Evolutionary conservation across 2,888 invertebrate genomes (phyloP).

Genomic region (Anagyrus pseudococci): DNA sequence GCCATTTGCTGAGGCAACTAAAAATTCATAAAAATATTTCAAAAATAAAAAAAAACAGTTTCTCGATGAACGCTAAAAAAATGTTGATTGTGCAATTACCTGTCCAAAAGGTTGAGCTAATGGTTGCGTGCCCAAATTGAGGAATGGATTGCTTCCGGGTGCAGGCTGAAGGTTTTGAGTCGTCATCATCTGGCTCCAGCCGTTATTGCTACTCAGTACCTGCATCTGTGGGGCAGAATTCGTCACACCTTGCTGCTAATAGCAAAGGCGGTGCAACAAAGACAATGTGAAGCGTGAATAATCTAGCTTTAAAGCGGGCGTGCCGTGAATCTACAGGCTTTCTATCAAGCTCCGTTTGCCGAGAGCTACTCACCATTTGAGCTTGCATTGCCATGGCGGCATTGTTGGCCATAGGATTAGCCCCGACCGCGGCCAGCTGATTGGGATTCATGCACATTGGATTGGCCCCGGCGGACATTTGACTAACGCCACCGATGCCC

Average conservation of each 20-base stretch:
- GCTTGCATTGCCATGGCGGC: slow-evolving; percentile 49
- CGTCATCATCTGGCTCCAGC: slow-evolving; percentile 57
- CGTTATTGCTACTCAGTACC: slow-evolving; percentile 48
- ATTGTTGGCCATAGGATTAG: slow-evolving; percentile 47
- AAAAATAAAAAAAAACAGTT: neutral
- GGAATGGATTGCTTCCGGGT: slow-evolving; percentile 59
- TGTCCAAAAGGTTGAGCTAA: slow-evolving; percentile 39
- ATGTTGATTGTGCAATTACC: slow-evolving; percentile 23
- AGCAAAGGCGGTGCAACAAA: slow-evolving; percentile 18
- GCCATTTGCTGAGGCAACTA: slow-evolving; percentile 65
- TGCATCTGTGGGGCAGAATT: slow-evolving; percentile 45
- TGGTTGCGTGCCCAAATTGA: slow-evolving; percentile 53
- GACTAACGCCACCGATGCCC: slow-evolving; percentile 48
- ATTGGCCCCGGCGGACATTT: slow-evolving; percentile 48
- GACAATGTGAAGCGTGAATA: slow-evolving; percentile 11
- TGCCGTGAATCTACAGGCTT: neutral
- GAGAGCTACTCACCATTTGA: slow-evolving; percentile 50
- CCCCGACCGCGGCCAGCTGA: slow-evolving; percentile 43
- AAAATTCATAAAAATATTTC: slow-evolving; percentile 13
- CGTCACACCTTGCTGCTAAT: slow-evolving; percentile 39
- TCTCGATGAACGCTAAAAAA: neutral
- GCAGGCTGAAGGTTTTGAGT: slow-evolving; percentile 57
- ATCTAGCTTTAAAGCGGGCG: slow-evolving; percentile 10
- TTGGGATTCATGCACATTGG: slow-evolving; percentile 50
- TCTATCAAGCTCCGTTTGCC: neutral